These are phyloP conservation scores for Ahaetulla prasina DNA, from an alignment of 2,113 vertebrate species.

Conservation along the genomic window DNA sequence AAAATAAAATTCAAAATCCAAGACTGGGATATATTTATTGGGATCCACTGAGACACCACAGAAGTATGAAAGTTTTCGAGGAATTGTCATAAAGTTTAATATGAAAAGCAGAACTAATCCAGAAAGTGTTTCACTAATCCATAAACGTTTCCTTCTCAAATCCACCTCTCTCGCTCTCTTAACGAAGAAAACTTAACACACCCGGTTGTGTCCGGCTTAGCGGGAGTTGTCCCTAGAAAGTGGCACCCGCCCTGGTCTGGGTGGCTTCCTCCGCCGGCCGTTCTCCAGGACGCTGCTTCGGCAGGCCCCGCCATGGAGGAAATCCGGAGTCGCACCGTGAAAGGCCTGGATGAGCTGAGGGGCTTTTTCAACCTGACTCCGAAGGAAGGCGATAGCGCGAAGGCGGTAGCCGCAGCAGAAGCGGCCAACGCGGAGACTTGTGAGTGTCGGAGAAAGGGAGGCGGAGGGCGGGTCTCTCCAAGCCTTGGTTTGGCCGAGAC, in stretches of 20 bases:
- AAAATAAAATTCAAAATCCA: neutral
- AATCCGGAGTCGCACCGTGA: neutral
- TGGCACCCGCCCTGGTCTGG: neutral
- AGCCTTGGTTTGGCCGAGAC: too few species aligned
- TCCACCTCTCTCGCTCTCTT: too few species aligned
- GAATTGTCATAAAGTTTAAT: neutral
- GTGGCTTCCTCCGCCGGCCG: neutral
- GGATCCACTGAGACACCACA: neutral
- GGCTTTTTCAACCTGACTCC: neutral
- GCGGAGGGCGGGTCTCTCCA: neutral
- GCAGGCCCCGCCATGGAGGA: neutral
- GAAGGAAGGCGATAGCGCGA: neutral
- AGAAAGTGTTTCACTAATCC: neutral
- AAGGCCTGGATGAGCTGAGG: constrained; percentile 24
- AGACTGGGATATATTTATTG: neutral
- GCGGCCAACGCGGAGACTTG: neutral
- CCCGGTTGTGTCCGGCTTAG: neutral
- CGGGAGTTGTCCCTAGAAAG: neutral
- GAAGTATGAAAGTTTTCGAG: neutral
- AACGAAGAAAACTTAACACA: too few species aligned
- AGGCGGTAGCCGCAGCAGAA: fast-evolving
- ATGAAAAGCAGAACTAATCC: neutral
- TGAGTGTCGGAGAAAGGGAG: neutral
- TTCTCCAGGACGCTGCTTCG: neutral
- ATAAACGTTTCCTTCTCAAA: neutral